Evolutionary conservation across 2,888 invertebrate genomes (phyloP), one percentile per base, ranked within the genome.

Genomic region (Anthophora plumipes): DNA sequence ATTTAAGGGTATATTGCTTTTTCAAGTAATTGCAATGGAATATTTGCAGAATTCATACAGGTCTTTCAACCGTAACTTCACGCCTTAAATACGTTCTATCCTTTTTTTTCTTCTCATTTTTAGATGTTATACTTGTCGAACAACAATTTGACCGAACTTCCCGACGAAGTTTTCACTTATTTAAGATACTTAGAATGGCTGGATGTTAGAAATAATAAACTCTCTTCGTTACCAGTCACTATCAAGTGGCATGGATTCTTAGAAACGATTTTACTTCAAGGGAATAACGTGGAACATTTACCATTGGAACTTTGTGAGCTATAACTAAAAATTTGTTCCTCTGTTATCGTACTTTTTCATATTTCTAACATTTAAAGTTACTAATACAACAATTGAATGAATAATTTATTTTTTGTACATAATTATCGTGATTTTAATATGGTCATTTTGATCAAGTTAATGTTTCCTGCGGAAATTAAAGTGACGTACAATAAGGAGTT

Each of bases 211-310:
- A 94, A 95, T 80, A 96, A 96, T 90, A 89, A 94, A 71, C 89
- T 96, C 12, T 93, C 90, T 6, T 92, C 91, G 17, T 91, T 96
- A 68, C 96, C 96, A 1, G 92, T 89, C 78, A 94, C 94, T 3
- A 94, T 96, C 25, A 94, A 94, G 78, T 91, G 95, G 82, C 96
- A 96, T 85, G 90, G 90, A 64, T 92, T 90, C 83, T 94, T 96
- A 31, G 95, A 96, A 68, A 96, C 96, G 78, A 91, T 96, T 69
- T 92, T 96, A 25, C 91, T 96, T 43, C 95, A 96, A 91, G 95
- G 95, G 87, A 96, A 96, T 90, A 93, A 94, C 81, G 90, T 96
- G 39, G 94, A 94, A 69, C 91, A 92, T 72, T 90, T 96, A 57
- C 96, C 96, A 0, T 93, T 95, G 69, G 96, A 96, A 93, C 90